These are phyloP conservation scores for Plagiodera versicolora DNA, from an alignment of 2,888 invertebrate genomes.

Conservation along the genomic window DNA sequence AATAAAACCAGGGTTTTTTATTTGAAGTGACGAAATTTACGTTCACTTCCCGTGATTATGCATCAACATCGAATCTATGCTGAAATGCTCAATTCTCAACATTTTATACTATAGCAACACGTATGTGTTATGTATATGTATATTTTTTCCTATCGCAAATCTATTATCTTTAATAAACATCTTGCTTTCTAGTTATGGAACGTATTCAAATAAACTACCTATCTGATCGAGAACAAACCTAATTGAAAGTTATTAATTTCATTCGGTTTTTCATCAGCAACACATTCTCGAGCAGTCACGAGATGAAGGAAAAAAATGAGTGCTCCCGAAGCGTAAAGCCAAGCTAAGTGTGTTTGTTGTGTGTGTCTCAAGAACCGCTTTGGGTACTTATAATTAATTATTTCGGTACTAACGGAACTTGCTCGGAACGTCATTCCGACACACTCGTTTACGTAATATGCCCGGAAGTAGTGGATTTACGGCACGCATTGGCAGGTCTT, in stretches of 20 bases:
- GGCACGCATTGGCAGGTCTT: too few relatives aligned
- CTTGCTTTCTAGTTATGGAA: background rate
- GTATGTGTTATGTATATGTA: background rate
- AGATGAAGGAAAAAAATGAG: background rate
- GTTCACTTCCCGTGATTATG: too few relatives aligned
- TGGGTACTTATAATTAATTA: background rate
- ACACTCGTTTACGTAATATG: background rate
- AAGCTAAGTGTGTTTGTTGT: background rate
- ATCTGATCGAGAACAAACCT: background rate
- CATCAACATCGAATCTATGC: too few relatives aligned
- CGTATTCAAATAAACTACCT: background rate
- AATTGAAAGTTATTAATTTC: background rate
- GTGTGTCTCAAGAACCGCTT: background rate
- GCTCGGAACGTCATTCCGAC: background rate
- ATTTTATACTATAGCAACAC: background rate
- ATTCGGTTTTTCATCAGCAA: background rate
- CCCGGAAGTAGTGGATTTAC: too few relatives aligned
- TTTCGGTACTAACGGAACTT: background rate
- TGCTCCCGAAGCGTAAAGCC: background rate
- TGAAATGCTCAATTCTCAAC: too few relatives aligned
- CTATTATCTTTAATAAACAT: background rate
- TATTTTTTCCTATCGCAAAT: background rate
- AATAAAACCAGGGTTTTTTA: too few relatives aligned
- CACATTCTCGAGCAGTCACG: background rate
- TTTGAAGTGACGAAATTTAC: too few relatives aligned